Evolutionary conservation across 1,140 invertebrate species (phyloP).

Genomic region (Philopotamus ludificatus): DNA sequence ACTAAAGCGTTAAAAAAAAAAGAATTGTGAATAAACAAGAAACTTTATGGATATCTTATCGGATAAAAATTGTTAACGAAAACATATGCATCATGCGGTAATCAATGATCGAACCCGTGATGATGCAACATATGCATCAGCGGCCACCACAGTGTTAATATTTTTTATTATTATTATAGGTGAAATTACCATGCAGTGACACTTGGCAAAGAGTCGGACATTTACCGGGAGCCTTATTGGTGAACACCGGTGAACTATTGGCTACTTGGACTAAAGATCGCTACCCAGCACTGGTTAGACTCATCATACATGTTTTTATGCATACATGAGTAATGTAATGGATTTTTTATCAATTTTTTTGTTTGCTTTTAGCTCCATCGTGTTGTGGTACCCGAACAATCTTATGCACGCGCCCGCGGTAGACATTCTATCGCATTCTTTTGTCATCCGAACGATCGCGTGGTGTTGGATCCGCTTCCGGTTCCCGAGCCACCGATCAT

Average conservation of each 20-base stretch:
- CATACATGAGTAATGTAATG: constrained; percentile 20
- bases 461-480: constrained; percentile 59
- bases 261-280: constrained; percentile 72
- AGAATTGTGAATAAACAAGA: no score
- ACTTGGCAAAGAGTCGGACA: constrained; percentile 75
- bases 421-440: constrained; percentile 76
- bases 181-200: constrained; percentile 63
- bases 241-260: constrained; percentile 77
- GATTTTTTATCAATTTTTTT: background rate
- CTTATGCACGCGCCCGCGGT: constrained; percentile 58
- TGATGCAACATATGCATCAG: no score
- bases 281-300: constrained; percentile 68
- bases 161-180: no score
- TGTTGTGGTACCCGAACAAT: constrained; percentile 67
- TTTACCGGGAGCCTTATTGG: constrained; percentile 73
- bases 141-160: no score
- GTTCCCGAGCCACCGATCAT: constrained; percentile 45
- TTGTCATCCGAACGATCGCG: constrained; percentile 68
- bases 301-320: no score
- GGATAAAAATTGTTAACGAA: no score
- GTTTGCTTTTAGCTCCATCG: constrained; percentile 66
- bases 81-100: no score
- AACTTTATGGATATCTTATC: no score
- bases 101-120: no score
- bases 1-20: no score